These are phyloP conservation scores for Oncorhynchus keta DNA, from an alignment of 2,113 vertebrate genomes.

Conservation along the genomic window DNA sequence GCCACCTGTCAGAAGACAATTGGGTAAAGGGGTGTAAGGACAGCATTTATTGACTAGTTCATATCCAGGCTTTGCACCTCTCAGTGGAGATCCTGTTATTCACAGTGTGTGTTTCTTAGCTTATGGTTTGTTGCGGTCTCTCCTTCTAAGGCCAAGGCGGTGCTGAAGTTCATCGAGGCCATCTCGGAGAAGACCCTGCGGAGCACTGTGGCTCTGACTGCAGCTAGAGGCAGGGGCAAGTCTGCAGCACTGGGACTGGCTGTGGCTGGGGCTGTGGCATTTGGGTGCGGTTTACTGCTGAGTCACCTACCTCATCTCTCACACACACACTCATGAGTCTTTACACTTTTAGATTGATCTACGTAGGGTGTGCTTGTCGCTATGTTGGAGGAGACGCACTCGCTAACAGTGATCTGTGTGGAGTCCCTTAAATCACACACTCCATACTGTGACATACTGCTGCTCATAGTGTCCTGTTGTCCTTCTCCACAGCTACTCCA, in stretches of 20 bases:
- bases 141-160: slow-evolving; percentile 82
- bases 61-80: no score
- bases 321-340: not conserved
- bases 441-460: no score
- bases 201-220: slow-evolving; percentile 91
- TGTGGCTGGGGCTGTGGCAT: slow-evolving; percentile 91
- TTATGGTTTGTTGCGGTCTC: not conserved
- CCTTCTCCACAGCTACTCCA: slow-evolving; percentile 84
- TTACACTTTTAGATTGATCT: not conserved
- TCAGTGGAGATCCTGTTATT: no score
- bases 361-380: not conserved
- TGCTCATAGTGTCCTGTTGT: slow-evolving; percentile 9
- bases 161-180: slow-evolving; percentile 94
- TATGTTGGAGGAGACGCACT: not conserved
- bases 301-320: not conserved
- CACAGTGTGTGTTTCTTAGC: not conserved
- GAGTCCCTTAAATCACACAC: no score
- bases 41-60: no score
- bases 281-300: slow-evolving; percentile 78
- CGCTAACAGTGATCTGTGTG: no score
- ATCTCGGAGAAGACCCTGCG: slow-evolving; percentile 96
- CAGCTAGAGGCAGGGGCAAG: slow-evolving; percentile 93
- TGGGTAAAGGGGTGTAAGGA: no score
- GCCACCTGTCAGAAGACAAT: no score
- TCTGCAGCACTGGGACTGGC: slow-evolving; percentile 95